Base-by-base conservation (phyloP, 2,797 vertebrate species). In the Rousettus madagascariensis region DNA sequence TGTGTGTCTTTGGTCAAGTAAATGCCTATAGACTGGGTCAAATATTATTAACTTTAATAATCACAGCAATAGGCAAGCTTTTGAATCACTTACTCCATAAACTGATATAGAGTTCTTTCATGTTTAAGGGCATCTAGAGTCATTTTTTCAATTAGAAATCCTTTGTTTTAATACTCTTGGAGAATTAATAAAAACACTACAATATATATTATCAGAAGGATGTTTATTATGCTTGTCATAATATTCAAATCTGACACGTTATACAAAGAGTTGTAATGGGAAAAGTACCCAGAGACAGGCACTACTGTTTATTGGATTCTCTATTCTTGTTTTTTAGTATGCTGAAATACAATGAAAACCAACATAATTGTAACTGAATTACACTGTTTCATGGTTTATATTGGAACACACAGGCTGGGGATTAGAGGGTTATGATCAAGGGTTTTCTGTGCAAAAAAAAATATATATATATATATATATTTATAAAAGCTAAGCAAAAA, bases 41-140 rank as follows among this genome's bases (percentile, higher is more conserved):
- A 97, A 78, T 72, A 86, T 98, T 95, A 97, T 98, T 98, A 98
- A 80, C 83, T 96, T 98, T 96, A 97, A 90, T 96, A 95, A 97
- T 28, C 26, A 63, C 46, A 87, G 49, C 80, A 94, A 66, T 28
- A 95, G 36, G 63, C 86, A 38, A 59, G 86, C 36, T 93, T 96
- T 94, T 92, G 90, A 97, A 94, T 97, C 90, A 91, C 49, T 95
- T 88, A 65, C 63, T 97, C 33, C 19, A 43, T 78, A 90, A 91
- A 93, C 3, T 86, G 68, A n/a, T 49, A 51, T 3, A 15, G 28
- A 83, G 66, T 90, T 95, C 8, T 95, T 97, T 75, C 93, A 71
- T 93, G 36, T 94, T 90, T 84, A 30, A 78, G 38, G 69, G 10
- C 2, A 97, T 43, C 91, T 82, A 68, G 1, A 71, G 8, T 10